Evolutionary conservation across 92 coral and sea anemone genomes (phyloP).

Genomic region (Epizoanthus rinbou): DNA sequence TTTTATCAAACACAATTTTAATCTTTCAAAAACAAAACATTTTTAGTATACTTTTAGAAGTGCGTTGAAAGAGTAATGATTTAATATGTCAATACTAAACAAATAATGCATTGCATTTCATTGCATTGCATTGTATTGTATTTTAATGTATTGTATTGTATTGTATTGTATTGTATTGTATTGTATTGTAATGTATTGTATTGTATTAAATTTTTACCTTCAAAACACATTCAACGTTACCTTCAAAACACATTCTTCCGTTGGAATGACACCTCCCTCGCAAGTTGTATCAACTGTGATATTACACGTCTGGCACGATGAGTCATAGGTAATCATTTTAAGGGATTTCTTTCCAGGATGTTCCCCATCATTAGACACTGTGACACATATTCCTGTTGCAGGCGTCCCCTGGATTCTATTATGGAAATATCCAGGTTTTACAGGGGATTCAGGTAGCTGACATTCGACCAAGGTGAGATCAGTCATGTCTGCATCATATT

Average conservation of each 20-base stretch:
- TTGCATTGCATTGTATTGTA: too few relatives aligned
- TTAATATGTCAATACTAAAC: too few relatives aligned
- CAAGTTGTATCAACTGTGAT: constrained; percentile 16
- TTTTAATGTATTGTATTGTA: too few relatives aligned
- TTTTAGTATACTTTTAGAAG: too few relatives aligned
- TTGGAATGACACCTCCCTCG: constrained; percentile 3
- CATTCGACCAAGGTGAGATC: constrained; percentile 27
- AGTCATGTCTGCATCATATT: constrained; percentile 21
- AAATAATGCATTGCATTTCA: too few relatives aligned
- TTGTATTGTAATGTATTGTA: too few relatives aligned
- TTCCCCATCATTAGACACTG: constrained; percentile 39
- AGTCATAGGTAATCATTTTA: constrained; percentile 34
- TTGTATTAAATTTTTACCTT: too few relatives aligned
- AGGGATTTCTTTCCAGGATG: constrained; percentile 34
- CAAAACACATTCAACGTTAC: background rate
- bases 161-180: too few relatives aligned
- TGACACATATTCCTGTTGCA: constrained; percentile 24
- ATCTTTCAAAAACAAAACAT: too few relatives aligned
- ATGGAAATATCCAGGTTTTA: constrained; percentile 34
- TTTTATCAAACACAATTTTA: too few relatives aligned
- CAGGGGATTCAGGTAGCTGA: constrained; percentile 27
- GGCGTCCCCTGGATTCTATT: constrained; percentile 13
- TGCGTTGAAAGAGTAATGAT: too few relatives aligned
- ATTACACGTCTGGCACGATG: constrained; percentile 36
- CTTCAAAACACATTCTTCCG: constrained; percentile 21